These are phyloP conservation scores for Meganola albula DNA, from an alignment of 2,888 invertebrate species.

Conservation along the genomic window DNA sequence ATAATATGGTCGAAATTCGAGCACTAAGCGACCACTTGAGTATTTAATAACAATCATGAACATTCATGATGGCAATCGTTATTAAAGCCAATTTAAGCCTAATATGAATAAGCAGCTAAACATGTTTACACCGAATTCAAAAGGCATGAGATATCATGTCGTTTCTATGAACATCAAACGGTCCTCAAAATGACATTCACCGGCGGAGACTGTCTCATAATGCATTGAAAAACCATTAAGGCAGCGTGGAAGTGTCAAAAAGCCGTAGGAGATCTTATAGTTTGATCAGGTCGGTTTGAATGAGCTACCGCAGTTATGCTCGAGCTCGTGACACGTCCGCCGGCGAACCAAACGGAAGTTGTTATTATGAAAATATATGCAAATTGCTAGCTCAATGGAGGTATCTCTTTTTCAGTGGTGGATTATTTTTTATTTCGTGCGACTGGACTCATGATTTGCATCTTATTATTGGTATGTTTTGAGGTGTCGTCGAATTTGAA, in stretches of 20 bases:
- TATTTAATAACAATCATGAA: too few species aligned
- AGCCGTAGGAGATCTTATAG: constrained; percentile 27
- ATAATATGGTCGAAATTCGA: too few species aligned
- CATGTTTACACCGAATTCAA: too few species aligned
- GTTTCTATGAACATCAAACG: too few species aligned
- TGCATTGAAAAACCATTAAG: constrained; percentile 18
- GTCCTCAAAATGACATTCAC: too few species aligned
- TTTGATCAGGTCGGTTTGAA: constrained; percentile 21
- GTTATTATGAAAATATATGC: constrained; percentile 70
- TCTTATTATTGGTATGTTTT: constrained; percentile 66
- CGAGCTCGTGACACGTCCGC: constrained; percentile 53
- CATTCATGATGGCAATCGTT: too few species aligned
- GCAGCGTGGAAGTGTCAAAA: constrained; percentile 21
- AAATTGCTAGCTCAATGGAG: constrained; percentile 60
- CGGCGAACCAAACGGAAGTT: constrained; percentile 60
- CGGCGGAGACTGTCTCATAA: constrained; percentile 14
- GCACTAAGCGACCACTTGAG: too few species aligned
- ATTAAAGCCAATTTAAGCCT: too few species aligned
- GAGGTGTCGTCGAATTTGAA: constrained; percentile 65
- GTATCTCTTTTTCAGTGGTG: constrained; percentile 49
- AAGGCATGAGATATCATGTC: too few species aligned
- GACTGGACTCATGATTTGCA: constrained; percentile 64
- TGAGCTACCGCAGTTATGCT: constrained; percentile 27
- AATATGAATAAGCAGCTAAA: too few species aligned
- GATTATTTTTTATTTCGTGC: constrained; percentile 51